Evolutionary conservation across 2,113 vertebrate species (phyloP).

Genomic region (Nerophis lumbriciformis): DNA sequence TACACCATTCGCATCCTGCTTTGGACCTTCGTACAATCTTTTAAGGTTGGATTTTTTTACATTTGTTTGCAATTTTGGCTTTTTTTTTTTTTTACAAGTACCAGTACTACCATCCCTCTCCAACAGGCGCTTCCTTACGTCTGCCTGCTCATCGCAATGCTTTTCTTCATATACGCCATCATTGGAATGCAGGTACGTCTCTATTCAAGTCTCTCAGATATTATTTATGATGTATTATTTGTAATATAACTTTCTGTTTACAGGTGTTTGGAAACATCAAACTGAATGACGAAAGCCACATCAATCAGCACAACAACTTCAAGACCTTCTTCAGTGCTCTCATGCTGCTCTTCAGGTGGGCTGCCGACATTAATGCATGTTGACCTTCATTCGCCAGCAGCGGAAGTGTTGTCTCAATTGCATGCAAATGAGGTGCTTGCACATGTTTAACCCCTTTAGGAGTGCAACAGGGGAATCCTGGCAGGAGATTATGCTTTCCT

Average conservation of each 20-base stretch:
- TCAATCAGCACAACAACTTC: slow-evolving; percentile 98
- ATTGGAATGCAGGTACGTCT: slow-evolving; percentile 94
- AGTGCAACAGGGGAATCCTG: slow-evolving; percentile 97
- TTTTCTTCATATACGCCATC: slow-evolving; percentile 99
- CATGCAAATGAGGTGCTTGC: slow-evolving; percentile 3
- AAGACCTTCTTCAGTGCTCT: slow-evolving; percentile 93
- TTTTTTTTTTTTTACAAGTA: background rate
- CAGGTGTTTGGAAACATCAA: slow-evolving; percentile 98
- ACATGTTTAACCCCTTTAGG: slow-evolving; percentile 62
- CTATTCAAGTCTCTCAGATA: background rate
- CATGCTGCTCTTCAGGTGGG: slow-evolving; percentile 97
- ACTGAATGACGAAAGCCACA: slow-evolving; percentile 92
- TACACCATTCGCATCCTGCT: slow-evolving; percentile 97
- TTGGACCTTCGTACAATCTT: slow-evolving; percentile 98
- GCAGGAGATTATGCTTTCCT: slow-evolving; percentile 99
- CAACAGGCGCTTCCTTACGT: slow-evolving; percentile 93
- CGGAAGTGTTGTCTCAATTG: background rate
- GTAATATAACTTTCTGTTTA: slow-evolving; percentile 1
- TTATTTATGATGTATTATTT: background rate
- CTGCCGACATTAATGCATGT: background rate
- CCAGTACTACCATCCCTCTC: background rate
- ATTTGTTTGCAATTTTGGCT: too few relatives aligned
- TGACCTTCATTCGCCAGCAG: background rate
- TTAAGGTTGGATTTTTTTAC: slow-evolving; percentile 78
- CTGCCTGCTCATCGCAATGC: slow-evolving; percentile 97